Conservation (phyloP, 2,113 vertebrate genomes). For the Oreotrochilus melanogaster region DNA sequence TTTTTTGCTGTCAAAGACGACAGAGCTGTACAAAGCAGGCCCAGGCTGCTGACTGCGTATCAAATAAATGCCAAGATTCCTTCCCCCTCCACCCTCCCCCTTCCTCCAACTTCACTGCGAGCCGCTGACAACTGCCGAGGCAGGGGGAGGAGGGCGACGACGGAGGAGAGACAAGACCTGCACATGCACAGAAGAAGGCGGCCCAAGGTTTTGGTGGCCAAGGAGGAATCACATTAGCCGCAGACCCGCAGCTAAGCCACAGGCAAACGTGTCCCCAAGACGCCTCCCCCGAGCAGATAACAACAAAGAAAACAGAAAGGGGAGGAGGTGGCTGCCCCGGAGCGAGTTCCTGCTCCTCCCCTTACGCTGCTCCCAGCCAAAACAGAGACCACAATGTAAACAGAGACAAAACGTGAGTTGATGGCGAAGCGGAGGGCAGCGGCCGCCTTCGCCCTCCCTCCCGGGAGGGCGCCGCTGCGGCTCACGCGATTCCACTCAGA, state of each 20-base stretch:
- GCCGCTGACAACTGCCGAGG: neutral
- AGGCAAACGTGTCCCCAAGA: neutral
- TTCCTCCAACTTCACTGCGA: neutral
- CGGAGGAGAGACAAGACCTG: neutral
- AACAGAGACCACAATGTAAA: slow-evolving; percentile 32
- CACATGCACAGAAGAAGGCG: neutral
- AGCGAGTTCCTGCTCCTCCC: slow-evolving; percentile 50
- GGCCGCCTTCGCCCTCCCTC: no score
- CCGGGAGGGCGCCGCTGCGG: neutral
- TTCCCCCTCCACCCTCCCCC: neutral
- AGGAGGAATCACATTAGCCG: neutral
- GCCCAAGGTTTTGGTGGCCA: neutral
- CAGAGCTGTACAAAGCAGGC: neutral
- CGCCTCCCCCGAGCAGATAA: neutral
- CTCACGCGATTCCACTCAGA: neutral
- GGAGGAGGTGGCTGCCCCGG: neutral
- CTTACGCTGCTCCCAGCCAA: neutral
- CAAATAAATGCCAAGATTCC: slow-evolving; percentile 29
- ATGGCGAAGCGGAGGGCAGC: neutral
- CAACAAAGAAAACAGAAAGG: neutral
- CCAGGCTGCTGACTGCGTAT: neutral
- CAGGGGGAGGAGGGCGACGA: neutral
- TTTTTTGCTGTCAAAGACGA: neutral
- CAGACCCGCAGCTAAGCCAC: neutral
- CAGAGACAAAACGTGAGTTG: neutral